These are phyloP conservation scores for Stenotaenia linearis DNA, from an alignment of 2,888 invertebrate species.

Conservation along the genomic window DNA sequence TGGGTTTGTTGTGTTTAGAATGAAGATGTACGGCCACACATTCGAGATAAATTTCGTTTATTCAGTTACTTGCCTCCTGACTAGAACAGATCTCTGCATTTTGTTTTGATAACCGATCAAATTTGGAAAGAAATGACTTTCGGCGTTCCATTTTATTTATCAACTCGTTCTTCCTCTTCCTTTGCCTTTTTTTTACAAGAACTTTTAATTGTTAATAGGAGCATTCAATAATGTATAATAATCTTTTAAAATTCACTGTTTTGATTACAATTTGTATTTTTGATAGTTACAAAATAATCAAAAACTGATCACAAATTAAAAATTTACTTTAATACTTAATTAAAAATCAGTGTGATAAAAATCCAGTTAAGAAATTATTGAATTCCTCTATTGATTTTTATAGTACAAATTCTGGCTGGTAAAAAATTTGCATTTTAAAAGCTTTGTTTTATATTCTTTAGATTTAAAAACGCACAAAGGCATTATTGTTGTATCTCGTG, in stretches of 20 bases:
- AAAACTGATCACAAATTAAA: not conserved
- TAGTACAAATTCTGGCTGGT: not conserved
- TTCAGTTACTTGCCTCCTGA: conserved; percentile 84
- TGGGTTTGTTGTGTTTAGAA: conserved; percentile 57
- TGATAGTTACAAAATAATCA: not conserved
- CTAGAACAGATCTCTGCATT: conserved; percentile 52
- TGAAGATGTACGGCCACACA: conserved; percentile 86
- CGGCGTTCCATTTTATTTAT: not conserved
- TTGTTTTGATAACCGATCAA: not conserved
- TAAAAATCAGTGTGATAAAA: no score
- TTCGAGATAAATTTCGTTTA: conserved; percentile 80
- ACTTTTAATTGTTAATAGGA: not conserved
- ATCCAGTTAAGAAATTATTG: not conserved
- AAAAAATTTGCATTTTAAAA: not conserved
- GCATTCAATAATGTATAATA: not conserved
- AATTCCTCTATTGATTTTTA: not conserved
- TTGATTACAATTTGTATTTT: not conserved
- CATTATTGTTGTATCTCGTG: not conserved
- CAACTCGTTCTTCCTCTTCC: not conserved
- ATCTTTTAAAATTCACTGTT: no score
- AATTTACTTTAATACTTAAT: not conserved
- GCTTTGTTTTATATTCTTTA: no score
- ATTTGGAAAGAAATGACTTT: not conserved
- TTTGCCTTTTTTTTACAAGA: not conserved
- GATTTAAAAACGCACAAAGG: not conserved